Conservation (phyloP, 1,140 invertebrate genomes). For the Drosophila parvula region DNA sequence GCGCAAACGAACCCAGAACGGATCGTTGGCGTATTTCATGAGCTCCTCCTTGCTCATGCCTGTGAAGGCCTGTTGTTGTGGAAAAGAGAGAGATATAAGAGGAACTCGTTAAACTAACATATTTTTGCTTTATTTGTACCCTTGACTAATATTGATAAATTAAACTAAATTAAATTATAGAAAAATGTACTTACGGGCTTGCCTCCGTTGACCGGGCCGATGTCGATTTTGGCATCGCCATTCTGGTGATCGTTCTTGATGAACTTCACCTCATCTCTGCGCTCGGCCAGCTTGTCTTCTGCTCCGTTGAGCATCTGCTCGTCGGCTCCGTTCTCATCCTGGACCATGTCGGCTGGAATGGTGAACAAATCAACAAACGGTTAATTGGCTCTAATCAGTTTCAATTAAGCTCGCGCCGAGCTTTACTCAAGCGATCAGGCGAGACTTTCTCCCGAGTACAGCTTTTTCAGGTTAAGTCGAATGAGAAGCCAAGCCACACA, state of each 20-base stretch:
- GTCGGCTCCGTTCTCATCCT: constrained; percentile 85
- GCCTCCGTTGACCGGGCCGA: constrained; percentile 86
- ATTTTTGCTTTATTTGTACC: not conserved
- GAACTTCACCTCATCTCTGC: constrained; percentile 89
- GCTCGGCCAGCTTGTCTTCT: constrained; percentile 86
- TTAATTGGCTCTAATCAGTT: constrained; percentile 59
- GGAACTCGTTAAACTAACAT: not conserved
- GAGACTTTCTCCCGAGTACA: constrained; percentile 20
- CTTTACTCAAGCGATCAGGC: constrained; percentile 13
- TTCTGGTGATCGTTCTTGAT: constrained; percentile 89
- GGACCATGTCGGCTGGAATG: constrained; percentile 66
- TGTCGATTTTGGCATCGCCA: constrained; percentile 94
- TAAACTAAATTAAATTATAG: not conserved
- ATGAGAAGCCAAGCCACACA: constrained; percentile 24
- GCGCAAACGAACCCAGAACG: too few species aligned
- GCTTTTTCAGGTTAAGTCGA: constrained; percentile 32
- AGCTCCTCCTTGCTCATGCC: too few species aligned
- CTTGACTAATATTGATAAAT: not conserved
- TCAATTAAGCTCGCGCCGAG: constrained; percentile 52
- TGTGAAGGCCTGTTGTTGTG: constrained; percentile 86
- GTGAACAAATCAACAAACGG: constrained; percentile 22
- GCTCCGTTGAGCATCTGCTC: constrained; percentile 87
- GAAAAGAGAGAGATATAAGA: not conserved
- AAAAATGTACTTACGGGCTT: constrained; percentile 83
- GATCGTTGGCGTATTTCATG: too few species aligned